Base-by-base conservation (phyloP, 2,113 vertebrate genomes). In the Anguilla japonica region DNA sequence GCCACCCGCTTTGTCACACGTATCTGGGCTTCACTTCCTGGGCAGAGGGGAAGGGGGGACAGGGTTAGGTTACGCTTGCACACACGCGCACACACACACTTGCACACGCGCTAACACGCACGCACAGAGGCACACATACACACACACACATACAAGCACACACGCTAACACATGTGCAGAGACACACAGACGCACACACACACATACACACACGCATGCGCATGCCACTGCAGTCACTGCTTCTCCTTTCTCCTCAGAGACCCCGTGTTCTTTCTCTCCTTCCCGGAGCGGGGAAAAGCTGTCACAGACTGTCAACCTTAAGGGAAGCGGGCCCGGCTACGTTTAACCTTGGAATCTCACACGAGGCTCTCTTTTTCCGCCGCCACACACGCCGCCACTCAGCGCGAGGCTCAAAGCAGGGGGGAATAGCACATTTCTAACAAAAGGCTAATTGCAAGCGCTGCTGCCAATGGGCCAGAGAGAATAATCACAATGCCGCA, bases 221-320 rank as follows among this genome's bases (percentile, higher is more conserved):
- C 26, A 3, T 39, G 22, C 57, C 34, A 8, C 39, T 34, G 20
- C 83, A 40, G 82, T 29, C 22, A 34, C 53, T 15, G 7, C 46
- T 60, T 57, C 82, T 34, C 57, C 41, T 8, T 18, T 34, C 8
- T 71, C 63, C 22, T 22, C 39, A 26, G 83, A 41, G 63, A 84
- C 40, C 20, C 18, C 13, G 39, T 41, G 26, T 16, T 56, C 41
- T 29, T 56, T 34, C 41, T 84, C 26, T 46, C 4, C 41, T 84
- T 84, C 46, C 40, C 41, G 40, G 34, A 40, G 57, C 39, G 14
- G 83, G 34, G 83, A 67, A 63, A 40, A 84, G 57, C 83, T 84
- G 83, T 63, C 83, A 84, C 83, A 84, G 22, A 56, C 82, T 60
- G 82, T 83, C 82, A 56, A 22, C 63, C 7, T 20, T n/a, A 29